These are phyloP conservation scores for Cervus canadensis DNA, from an alignment of 2,113 vertebrate species.

Conservation along the genomic window DNA sequence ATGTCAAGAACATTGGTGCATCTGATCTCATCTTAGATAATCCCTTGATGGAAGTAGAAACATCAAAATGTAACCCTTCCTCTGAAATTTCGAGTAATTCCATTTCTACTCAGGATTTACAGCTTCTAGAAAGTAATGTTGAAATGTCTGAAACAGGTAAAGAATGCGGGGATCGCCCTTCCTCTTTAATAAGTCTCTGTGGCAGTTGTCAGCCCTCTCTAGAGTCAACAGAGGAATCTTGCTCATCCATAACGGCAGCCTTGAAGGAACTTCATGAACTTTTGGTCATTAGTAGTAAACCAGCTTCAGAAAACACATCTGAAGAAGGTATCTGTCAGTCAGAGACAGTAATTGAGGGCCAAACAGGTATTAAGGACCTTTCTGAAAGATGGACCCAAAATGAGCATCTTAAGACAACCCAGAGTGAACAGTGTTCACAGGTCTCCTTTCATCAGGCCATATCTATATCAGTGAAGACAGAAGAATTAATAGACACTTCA, in stretches of 20 bases:
- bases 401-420: neutral
- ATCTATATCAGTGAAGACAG: constrained; percentile 23
- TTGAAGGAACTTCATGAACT: constrained; percentile 94
- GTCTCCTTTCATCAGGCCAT: neutral
- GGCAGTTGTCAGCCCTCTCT: constrained; percentile 37
- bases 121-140: neutral
- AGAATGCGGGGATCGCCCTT: constrained; percentile 37
- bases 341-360: neutral
- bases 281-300: constrained; percentile 84
- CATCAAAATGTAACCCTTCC: neutral
- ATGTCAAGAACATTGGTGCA: rapidly evolving
- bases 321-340: constrained; percentile 54
- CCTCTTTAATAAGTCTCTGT: neutral
- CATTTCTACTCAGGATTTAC: neutral
- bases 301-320: constrained; percentile 50
- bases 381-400: neutral
- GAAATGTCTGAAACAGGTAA: constrained; percentile 38
- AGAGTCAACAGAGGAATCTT: constrained; percentile 69
- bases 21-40: neutral
- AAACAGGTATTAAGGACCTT: neutral
- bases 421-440: constrained; percentile 4
- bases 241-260: constrained; percentile 89
- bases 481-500: neutral
- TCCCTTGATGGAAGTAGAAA: constrained; percentile 70
- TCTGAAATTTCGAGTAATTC: neutral